phyloP scores from a whole-genome alignment of 1,140 invertebrate species.

The Rhyacophila brunnea region DNA sequence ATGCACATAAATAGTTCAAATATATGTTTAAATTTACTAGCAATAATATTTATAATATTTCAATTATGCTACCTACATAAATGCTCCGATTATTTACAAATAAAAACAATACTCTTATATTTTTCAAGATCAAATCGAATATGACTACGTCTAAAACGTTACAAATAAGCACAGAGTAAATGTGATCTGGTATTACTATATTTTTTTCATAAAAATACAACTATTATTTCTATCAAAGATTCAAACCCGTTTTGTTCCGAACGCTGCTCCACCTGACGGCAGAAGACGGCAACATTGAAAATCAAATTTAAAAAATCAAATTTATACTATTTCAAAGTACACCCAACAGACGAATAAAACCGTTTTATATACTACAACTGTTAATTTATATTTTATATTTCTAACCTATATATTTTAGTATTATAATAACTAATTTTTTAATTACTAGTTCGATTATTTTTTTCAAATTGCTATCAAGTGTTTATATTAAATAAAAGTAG shows the following conservation, averaged over 20 bases:
- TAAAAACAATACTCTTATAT: background rate
- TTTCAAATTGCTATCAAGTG: slow-evolving; percentile 27
- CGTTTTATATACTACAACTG: background rate
- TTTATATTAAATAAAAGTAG: slow-evolving; percentile 31
- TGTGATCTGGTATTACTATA: background rate
- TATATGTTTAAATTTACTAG: background rate
- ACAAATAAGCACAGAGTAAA: background rate
- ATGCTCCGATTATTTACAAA: background rate
- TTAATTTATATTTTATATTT: background rate
- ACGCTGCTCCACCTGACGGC: background rate
- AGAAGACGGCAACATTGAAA: background rate
- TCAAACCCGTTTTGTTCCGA: slow-evolving; percentile 15
- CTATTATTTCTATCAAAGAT: slow-evolving; percentile 5
- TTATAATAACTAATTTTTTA: slow-evolving; percentile 4
- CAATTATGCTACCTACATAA: background rate
- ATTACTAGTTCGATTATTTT: slow-evolving; percentile 22
- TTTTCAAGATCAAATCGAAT: background rate
- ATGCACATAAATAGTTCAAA: too few relatives aligned
- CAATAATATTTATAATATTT: background rate
- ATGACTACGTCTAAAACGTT: background rate
- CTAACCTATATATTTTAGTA: background rate
- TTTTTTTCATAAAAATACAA: background rate
- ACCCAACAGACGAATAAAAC: background rate
- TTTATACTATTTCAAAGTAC: slow-evolving; percentile 1
- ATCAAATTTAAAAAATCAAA: slow-evolving; percentile 3